Evolutionary conservation across 2,113 vertebrate genomes (phyloP), one percentile per base, ranked within the genome.

Genomic region (Ciconia boyciana): DNA sequence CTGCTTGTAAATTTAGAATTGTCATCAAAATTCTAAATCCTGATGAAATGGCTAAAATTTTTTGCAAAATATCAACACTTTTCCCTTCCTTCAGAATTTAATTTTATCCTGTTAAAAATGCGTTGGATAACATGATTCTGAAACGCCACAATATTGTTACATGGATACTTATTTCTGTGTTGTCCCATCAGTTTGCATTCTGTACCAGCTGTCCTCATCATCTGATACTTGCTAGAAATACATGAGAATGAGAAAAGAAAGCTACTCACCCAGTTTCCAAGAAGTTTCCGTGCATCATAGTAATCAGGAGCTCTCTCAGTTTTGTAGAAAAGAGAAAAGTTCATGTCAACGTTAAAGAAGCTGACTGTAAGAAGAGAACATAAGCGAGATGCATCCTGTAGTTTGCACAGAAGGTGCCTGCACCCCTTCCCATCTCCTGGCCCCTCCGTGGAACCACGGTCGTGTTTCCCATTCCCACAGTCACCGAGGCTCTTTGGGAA

Each of bases 221-320:
- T 55, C 71, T 60, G 80, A 74, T 25, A 65, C 58, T 65, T 88
- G 57, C 55, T 71, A 61, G 60, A 84, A 83, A 65, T 54, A 92
- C 41, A n/a, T 12, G n/a, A 64, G 43, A 76, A 60, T 11, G 74
- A 85, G 60, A 70, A 87, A 75, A 91, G 83, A 60, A 44, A 92
- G 46, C 25, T 88, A 83, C 97, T 97, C 93, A 98, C 98, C 97
- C 97, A 97, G 24, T 82, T 92, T 96, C 89, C 79, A 75, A 94
- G 77, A 81, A 98, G 82, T 51, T 91, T 95, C 51, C 85, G 92
- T 89, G 93, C 74, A 72, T 95, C 93, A 17, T 93, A 95, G 52
- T 82, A 96, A 85, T 97, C 79, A 9, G 69, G 89, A 54, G 69
- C 61, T 65, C 24, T 91, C 88, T 87, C 57, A 25, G 86, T 69